These are phyloP conservation scores for Sylvietta virens DNA, from an alignment of 2,113 vertebrate species.

Conservation along the genomic window DNA sequence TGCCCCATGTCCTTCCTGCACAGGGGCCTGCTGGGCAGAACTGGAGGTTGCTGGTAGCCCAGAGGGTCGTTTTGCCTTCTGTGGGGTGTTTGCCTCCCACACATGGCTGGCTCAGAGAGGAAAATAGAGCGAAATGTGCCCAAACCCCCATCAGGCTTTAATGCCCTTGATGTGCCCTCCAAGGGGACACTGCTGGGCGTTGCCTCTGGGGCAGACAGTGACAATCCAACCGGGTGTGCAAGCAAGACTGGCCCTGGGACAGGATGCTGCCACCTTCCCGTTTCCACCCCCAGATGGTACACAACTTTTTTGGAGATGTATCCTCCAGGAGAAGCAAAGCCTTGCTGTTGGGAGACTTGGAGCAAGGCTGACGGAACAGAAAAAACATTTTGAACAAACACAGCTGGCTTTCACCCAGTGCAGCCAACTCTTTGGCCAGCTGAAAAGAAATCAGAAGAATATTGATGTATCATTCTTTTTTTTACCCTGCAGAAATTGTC, in stretches of 20 bases:
- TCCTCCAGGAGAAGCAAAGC: not conserved
- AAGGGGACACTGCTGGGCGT: not conserved
- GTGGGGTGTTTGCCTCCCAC: not conserved
- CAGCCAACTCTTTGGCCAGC: constrained; percentile 20
- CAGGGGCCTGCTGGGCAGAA: not conserved
- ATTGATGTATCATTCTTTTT: not conserved
- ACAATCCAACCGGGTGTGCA: too few relatives aligned
- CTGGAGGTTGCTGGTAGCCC: not conserved
- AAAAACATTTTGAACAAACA: constrained; percentile 19
- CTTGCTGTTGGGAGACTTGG: not conserved
- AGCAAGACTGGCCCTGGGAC: not conserved
- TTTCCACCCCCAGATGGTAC: not conserved
- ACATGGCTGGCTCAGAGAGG: not conserved
- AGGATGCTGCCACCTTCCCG: not conserved
- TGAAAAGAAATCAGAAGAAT: constrained; percentile 56
- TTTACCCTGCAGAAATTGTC: not conserved
- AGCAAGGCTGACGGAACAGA: not conserved
- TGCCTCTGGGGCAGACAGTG: not conserved
- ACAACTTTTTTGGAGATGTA: rapidly evolving
- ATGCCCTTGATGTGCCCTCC: not conserved
- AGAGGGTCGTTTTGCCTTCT: not conserved
- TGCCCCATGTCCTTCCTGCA: rapidly evolving
- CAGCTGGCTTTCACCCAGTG: constrained; percentile 36
- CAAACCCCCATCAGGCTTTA: not conserved
- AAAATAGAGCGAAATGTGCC: rapidly evolving